These are phyloP conservation scores for Epirrhoe tristata DNA, from an alignment of 2,888 invertebrate genomes.

Conservation along the genomic window DNA sequence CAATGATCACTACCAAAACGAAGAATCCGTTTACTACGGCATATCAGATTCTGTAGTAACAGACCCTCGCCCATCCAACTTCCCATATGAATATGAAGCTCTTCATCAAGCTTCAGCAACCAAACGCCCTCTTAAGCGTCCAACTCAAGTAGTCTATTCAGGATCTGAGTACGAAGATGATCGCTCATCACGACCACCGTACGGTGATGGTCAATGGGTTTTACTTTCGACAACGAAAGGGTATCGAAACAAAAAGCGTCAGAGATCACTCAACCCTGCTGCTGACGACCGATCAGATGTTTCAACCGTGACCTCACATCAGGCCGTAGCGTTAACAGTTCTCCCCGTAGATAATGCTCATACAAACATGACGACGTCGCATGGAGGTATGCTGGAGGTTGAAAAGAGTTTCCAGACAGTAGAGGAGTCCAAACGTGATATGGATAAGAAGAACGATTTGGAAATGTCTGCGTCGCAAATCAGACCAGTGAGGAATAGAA, in stretches of 20 bases:
- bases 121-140: slow-evolving; percentile 72
- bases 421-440: slow-evolving; percentile 84
- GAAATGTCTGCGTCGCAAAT: slow-evolving; percentile 61
- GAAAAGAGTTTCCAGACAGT: slow-evolving; percentile 90
- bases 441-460: slow-evolving; percentile 72
- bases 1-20: slow-evolving; percentile 64
- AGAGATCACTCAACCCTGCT: slow-evolving; percentile 67
- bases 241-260: slow-evolving; percentile 85
- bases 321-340: slow-evolving; percentile 89
- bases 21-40: slow-evolving; percentile 70
- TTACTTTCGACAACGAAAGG: slow-evolving; percentile 91
- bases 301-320: slow-evolving; percentile 76
- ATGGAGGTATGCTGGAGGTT: slow-evolving; percentile 91
- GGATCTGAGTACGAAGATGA: slow-evolving; percentile 72
- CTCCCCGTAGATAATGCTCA: slow-evolving; percentile 88
- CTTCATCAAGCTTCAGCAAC: slow-evolving; percentile 64
- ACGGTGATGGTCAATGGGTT: slow-evolving; percentile 92
- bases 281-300: slow-evolving; percentile 60
- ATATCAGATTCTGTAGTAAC: slow-evolving; percentile 78
- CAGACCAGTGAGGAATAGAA: slow-evolving; percentile 64
- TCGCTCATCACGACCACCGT: slow-evolving; percentile 82
- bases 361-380: slow-evolving; percentile 88
- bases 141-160: slow-evolving; percentile 81
- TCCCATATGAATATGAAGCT: slow-evolving; percentile 79
- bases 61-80: slow-evolving; percentile 78